phyloP scores from a whole-genome alignment of 2,888 invertebrate species.

The Cerceris rybyensis region DNA sequence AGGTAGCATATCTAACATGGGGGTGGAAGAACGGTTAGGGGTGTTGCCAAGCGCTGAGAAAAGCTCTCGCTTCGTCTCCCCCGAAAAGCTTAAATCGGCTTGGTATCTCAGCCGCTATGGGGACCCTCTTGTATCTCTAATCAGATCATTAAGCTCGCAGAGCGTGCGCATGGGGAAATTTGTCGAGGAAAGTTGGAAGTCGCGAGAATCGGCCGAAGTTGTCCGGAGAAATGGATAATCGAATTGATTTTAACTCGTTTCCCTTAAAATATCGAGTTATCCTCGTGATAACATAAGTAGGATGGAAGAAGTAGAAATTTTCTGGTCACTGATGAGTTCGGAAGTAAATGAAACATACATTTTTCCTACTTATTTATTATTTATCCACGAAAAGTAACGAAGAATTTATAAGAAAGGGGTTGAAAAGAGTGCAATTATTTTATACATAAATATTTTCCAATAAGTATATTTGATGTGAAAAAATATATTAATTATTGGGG shows the following conservation, averaged over 20 bases:
- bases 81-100: constrained; percentile 71
- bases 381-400: no score
- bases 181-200: constrained; percentile 23
- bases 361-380: no score
- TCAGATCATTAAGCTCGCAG: constrained; percentile 69
- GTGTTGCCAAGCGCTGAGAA: constrained; percentile 67
- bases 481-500: no score
- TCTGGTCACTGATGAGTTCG: no score
- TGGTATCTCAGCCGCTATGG: constrained; percentile 58
- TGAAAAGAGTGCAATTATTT: no score
- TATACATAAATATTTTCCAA: no score
- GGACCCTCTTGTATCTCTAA: constrained; percentile 66
- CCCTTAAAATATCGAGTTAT: no score
- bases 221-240: constrained; percentile 47
- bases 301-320: no score
- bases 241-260: constrained; percentile 32
- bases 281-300: no score
- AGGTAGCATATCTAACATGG: constrained; percentile 25
- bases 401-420: no score
- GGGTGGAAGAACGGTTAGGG: constrained; percentile 35
- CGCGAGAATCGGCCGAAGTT: constrained; percentile 20
- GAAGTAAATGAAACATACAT: no score
- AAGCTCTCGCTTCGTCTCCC: constrained; percentile 60
- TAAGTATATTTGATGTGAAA: no score
- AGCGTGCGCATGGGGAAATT: constrained; percentile 59